Conservation (phyloP, 2,797 vertebrate genomes). For the Eospalax fontanierii region DNA sequence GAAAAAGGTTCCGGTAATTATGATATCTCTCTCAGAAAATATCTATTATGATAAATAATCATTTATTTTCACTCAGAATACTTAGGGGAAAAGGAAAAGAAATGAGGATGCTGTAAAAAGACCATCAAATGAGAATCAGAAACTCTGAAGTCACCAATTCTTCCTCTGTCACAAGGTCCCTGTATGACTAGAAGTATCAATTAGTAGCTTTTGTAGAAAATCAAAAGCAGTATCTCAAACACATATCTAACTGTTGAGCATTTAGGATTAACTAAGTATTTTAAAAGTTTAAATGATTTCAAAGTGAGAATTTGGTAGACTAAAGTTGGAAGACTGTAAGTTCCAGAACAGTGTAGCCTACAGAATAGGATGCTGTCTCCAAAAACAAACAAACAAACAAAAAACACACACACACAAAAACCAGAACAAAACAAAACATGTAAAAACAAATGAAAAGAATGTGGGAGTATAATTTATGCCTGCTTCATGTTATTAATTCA, state of each 20-base stretch:
- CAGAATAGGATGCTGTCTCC: neutral
- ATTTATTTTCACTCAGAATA: slow-evolving; percentile 38
- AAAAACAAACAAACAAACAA: too few relatives aligned
- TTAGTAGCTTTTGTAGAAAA: slow-evolving; percentile 18
- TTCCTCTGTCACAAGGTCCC: neutral
- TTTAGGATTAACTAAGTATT: slow-evolving; percentile 25
- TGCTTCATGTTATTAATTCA: slow-evolving; percentile 39
- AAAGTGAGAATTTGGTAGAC: slow-evolving; percentile 2
- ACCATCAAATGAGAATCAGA: neutral
- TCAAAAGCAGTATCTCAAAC: slow-evolving; percentile 16
- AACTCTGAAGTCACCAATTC: neutral
- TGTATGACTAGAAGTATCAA: neutral
- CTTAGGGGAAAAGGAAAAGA: neutral
- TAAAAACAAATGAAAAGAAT: neutral
- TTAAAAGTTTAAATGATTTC: slow-evolving; percentile 46
- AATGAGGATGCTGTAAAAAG: neutral
- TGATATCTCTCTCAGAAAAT: slow-evolving; percentile 24
- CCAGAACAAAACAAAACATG: too few relatives aligned
- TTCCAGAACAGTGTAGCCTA: neutral
- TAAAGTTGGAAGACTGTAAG: neutral
- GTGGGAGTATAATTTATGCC: slow-evolving; percentile 35
- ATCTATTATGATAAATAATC: neutral
- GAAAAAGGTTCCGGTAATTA: neutral
- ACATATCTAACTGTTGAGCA: slow-evolving; percentile 26
- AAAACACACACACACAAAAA: too few relatives aligned